Evolutionary conservation across 2,113 vertebrate species (phyloP).

Genomic region (Tetrax tetrax): DNA sequence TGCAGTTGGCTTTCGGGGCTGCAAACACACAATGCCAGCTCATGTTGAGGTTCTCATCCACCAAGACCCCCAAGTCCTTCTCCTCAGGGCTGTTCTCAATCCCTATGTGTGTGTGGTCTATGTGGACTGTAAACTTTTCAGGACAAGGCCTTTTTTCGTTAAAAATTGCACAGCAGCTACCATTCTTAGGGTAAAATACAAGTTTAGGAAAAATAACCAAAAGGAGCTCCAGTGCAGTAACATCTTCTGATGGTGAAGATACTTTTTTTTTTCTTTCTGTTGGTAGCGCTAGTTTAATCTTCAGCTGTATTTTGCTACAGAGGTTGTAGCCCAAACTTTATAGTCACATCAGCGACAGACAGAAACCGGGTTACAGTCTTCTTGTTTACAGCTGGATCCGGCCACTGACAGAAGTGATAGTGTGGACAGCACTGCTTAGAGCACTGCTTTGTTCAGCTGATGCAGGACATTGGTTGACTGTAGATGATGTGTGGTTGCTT

Average conservation of each 20-base stretch:
- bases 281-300: neutral
- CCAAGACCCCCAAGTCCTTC: too few relatives aligned
- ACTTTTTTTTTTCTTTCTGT: neutral
- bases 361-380: neutral
- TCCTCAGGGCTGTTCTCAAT: too few relatives aligned
- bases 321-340: neutral
- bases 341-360: neutral
- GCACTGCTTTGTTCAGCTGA: conserved; percentile 12
- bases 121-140: neutral
- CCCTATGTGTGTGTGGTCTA: neutral
- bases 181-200: neutral
- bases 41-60: too few relatives aligned
- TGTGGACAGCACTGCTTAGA: neutral
- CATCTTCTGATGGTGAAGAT: neutral
- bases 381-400: neutral
- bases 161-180: neutral
- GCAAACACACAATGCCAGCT: too few relatives aligned
- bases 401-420: neutral
- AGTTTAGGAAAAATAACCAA: neutral
- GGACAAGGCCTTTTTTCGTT: neutral
- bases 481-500: neutral
- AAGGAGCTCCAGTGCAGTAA: neutral
- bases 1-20: too few relatives aligned
- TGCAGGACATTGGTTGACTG: conserved; percentile 21
- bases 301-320: neutral